Evolutionary conservation across 2,888 invertebrate genomes (phyloP), one percentile per base, ranked within the genome.

Genomic region (Chorisops tibialis): DNA sequence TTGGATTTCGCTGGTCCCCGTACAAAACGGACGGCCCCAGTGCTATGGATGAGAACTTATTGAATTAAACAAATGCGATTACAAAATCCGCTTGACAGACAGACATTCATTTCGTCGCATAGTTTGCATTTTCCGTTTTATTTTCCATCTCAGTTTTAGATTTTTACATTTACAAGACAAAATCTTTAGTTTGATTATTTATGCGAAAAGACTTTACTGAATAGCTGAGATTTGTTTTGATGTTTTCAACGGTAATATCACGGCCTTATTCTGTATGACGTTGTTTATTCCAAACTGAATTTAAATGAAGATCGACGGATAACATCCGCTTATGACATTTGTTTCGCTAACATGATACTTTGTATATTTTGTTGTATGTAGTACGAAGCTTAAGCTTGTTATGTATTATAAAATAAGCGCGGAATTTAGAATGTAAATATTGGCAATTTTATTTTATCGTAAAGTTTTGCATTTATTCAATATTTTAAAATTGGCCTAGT

Each of bases 271-370:
- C 12, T 18, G 4, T 21, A 18, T 45, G 14, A 18, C 50, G 14
- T 4, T 50, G 50, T 50, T 50, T 50, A 50, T 50, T 18, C 4
- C 37, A 12, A 9, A 21, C 50, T 35, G 50, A 50, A 50, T 50
- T 50, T 37, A 50, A 50, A 50, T 50, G 50, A 50, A 50, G 30
- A 50, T 50, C 35, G 50, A 16, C 50, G 30, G 21, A 4, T 50
- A 37, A 50, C 50, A 50, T 50, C 50, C 50, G 50, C 50, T 50
- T 37, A 50, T 50, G 41, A 50, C 35, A 18, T 50, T 37, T n/a
- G n/a, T n/a, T n/a, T n/a, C n/a, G n/a, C n/a, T n/a, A n/a, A n/a
- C n/a, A n/a, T n/a, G n/a, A n/a, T n/a, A n/a, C n/a, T n/a, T n/a
- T n/a, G n/a, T n/a, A n/a, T n/a, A n/a, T n/a, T n/a, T n/a, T n/a